Percentiles rank a stretch among this genome's conserved stretches.
Conservation (phyloP, 2,888 invertebrate species). For the Conus canariensis region DNA sequence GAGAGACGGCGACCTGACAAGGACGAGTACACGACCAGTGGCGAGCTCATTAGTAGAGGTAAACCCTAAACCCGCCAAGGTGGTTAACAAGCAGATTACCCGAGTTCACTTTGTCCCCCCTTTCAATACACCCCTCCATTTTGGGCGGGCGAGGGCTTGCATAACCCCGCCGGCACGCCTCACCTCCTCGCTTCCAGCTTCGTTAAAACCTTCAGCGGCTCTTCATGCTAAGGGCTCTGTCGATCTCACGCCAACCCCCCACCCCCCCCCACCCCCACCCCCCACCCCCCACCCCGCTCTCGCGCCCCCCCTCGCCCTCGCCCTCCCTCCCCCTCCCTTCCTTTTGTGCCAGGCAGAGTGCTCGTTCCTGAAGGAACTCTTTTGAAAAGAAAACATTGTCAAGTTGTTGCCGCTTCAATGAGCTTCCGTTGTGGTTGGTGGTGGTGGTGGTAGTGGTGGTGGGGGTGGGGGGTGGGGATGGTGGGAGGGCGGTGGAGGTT, state of each 20-base stretch:
- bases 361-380: neutral
- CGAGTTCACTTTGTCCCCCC: conserved; percentile 15
- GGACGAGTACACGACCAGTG: neutral
- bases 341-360: neutral
- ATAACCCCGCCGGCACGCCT: neutral
- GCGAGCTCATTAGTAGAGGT: conserved; percentile 24
- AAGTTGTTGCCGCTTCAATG: conserved; percentile 15
- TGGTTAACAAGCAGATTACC: conserved; percentile 34
- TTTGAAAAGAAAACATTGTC: conserved; percentile 22
- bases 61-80: neutral
- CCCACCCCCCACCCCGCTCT: no score
- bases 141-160: neutral
- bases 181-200: no score
- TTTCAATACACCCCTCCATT: conserved; percentile 12
- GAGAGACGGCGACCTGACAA: no score
- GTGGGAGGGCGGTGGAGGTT: no score
- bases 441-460: no score
- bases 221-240: neutral
- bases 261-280: no score
- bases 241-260: neutral
- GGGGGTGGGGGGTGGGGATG: neutral
- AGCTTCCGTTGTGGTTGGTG: neutral
- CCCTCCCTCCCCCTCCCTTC: neutral
- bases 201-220: no score
- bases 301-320: neutral